Conservation (phyloP, 1,140 invertebrate genomes). For the Andrena cerasifolii region DNA sequence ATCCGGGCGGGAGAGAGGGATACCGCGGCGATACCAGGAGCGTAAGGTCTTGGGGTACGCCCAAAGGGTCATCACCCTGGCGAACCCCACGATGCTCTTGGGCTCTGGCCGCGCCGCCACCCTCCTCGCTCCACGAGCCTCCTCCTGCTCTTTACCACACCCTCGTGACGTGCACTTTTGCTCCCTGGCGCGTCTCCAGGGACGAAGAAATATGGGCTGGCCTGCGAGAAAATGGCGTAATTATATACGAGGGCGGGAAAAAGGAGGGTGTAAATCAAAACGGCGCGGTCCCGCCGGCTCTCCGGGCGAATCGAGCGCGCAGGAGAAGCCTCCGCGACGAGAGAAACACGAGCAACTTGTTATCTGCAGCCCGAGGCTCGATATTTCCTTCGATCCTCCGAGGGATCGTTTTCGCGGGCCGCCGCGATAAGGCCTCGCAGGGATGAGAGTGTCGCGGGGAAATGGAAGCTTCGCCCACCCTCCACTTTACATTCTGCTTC, state of each 20-base stretch:
- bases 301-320: not conserved
- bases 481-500: too few species aligned
- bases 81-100: slow-evolving; percentile 33
- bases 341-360: slow-evolving; percentile 11
- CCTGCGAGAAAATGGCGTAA: slow-evolving; percentile 67
- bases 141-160: slow-evolving; percentile 48
- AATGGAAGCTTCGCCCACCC: not conserved
- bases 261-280: slow-evolving; percentile 64
- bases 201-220: slow-evolving; percentile 66
- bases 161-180: slow-evolving; percentile 61
- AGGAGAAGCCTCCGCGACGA: not conserved
- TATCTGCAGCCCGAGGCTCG: not conserved
- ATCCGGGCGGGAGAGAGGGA: slow-evolving; percentile 17
- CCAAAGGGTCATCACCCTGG: slow-evolving; percentile 61
- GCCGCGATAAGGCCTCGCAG: not conserved
- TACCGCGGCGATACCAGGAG: slow-evolving; percentile 55
- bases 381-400: slow-evolving; percentile 15
- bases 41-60: slow-evolving; percentile 59
- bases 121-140: slow-evolving; percentile 33
- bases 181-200: slow-evolving; percentile 66
- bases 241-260: slow-evolving; percentile 64
- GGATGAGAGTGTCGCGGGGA: not conserved
- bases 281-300: not conserved
- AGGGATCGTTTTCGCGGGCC: not conserved
- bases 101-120: slow-evolving; percentile 20